Evolutionary conservation across 2,888 invertebrate genomes (phyloP).

Genomic region (Torymus tubicola): DNA sequence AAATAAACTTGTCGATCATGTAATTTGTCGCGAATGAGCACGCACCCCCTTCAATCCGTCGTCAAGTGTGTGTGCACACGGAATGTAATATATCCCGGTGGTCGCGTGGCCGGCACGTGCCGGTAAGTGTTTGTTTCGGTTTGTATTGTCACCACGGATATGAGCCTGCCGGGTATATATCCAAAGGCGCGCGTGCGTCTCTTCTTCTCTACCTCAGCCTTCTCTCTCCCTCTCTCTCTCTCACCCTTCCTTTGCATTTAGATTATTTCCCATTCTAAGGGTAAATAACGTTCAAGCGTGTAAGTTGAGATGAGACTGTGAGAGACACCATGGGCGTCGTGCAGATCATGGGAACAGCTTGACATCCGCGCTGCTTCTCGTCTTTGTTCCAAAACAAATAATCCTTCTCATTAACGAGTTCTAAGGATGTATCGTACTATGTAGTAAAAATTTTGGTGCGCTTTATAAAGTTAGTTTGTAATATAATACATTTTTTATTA

Average conservation of each 20-base stretch:
- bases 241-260: conserved; percentile 58
- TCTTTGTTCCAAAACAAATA: conserved; percentile 30
- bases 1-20: conserved; percentile 36
- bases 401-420: conserved; percentile 37
- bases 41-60: conserved; percentile 71
- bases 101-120: conserved; percentile 78
- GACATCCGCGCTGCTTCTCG: conserved; percentile 6
- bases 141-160: conserved; percentile 76
- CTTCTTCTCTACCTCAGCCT: conserved; percentile 17
- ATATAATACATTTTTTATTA: too few relatives aligned
- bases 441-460: neutral
- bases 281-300: conserved; percentile 68
- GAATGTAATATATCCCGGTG: conserved; percentile 75
- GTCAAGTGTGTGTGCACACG: conserved; percentile 75
- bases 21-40: conserved; percentile 52
- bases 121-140: conserved; percentile 76
- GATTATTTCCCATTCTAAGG: conserved; percentile 66
- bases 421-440: conserved; percentile 18
- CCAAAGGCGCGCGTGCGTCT: conserved; percentile 41
- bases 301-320: conserved; percentile 48
- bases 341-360: conserved; percentile 54
- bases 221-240: conserved; percentile 22
- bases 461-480: too few relatives aligned
- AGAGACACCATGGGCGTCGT: neutral
- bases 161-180: conserved; percentile 61